Conservation (phyloP, 1,140 invertebrate species). For the Drosophila subobscura region DNA sequence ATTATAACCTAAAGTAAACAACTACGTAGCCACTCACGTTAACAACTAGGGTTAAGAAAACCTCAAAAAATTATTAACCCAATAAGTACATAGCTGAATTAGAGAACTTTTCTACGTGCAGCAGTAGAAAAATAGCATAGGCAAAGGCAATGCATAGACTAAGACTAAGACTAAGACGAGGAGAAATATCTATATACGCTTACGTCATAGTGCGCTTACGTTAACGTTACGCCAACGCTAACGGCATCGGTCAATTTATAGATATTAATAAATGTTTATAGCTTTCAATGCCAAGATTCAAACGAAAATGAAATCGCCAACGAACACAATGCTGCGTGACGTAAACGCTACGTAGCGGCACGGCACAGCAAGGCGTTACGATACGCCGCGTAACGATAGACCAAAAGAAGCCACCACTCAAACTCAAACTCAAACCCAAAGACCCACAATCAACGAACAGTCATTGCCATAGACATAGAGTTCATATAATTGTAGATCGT, state of each 20-base stretch:
- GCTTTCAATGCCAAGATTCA: constrained; percentile 75
- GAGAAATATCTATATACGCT: constrained; percentile 32
- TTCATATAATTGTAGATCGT: background rate
- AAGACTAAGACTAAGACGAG: constrained; percentile 46
- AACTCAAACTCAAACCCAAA: constrained; percentile 16
- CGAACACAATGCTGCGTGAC: constrained; percentile 73
- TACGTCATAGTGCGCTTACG: constrained; percentile 60
- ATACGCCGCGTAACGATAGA: constrained; percentile 52
- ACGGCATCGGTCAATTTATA: constrained; percentile 58
- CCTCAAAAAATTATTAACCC: background rate
- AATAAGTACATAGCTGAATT: constrained; percentile 19
- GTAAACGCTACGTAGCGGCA: constrained; percentile 69
- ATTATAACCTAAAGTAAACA: constrained; percentile 55
- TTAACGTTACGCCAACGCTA: constrained; percentile 59
- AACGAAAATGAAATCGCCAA: constrained; percentile 82
- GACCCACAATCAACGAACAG: constrained; percentile 9
- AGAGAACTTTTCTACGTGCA: constrained; percentile 64
- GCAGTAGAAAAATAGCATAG: constrained; percentile 11
- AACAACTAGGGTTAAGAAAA: constrained; percentile 33
- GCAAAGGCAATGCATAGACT: constrained; percentile 63
- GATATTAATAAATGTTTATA: constrained; percentile 80
- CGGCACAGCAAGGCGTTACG: constrained; percentile 57
- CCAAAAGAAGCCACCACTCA: constrained; percentile 25
- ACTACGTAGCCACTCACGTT: constrained; percentile 41
- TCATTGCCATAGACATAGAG: constrained; percentile 12